Evolutionary conservation across 2,888 invertebrate genomes (phyloP), one percentile per base, ranked within the genome.

Genomic region (Nemoura dubitans): DNA sequence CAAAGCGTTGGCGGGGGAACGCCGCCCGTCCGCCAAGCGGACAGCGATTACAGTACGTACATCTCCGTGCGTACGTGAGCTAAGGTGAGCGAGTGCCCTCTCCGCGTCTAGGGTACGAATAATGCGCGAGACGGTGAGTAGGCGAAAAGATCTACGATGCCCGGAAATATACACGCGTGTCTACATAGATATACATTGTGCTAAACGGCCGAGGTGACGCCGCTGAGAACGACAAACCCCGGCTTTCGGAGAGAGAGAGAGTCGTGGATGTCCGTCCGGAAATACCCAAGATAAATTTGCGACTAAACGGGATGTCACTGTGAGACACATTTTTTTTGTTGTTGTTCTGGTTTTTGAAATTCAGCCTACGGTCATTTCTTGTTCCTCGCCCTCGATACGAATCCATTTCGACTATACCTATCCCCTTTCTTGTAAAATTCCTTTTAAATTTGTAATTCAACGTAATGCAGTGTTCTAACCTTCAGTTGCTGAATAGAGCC

Each of bases 1-100:
- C 85, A 85, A 88, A 89, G 87, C 86, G 88, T 89, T 88, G 89
- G 88, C 89, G 88, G 88, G 88, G 89, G 88, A 42, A 86, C 89
- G 85, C 86, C 87, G 83, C 86, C 76, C 77, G 87, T 86, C 30
- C 86, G 88, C 85, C 80, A 77, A 76, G 82, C 76, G 77, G 86
- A 87, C 59, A 85, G 86, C 80, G 28, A 30, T 28, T 78, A 36
- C 29, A 81, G 25, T n/a, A 29, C 81, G 81, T 30, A 5, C n/a
- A 36, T n/a, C n/a, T n/a, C 36, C 5, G 59, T 21, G 21, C 59
- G 59, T 14, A 59, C 59, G 59, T 59, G 21, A 14, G 36, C 10
- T 6, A 3, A 10, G 59, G 21, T 3, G 59, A 14, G 59, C 59
- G 59, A 59, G 3, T 82, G 59, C 81, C 83, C 76, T 85, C 78